Evolutionary conservation across 2,113 vertebrate species (phyloP).

Genomic region (Crocuta crocuta): DNA sequence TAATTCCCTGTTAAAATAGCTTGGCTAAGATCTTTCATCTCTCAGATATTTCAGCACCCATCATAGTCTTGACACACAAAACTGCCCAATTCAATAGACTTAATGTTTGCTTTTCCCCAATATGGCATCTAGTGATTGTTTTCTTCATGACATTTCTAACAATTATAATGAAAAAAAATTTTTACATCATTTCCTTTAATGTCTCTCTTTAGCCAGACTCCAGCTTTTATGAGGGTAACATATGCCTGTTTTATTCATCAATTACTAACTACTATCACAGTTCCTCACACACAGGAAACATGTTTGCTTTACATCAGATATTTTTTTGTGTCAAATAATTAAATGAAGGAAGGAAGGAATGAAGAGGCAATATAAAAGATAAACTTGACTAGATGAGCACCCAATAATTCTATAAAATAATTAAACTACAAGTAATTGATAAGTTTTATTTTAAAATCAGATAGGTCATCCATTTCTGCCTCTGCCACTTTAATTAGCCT

Average conservation of each 20-base stretch:
- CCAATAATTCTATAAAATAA: constrained; percentile 42
- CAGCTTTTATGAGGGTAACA: neutral
- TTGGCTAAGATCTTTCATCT: constrained; percentile 16
- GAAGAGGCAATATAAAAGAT: neutral
- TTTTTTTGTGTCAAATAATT: constrained; percentile 42
- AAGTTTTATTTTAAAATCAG: constrained; percentile 54
- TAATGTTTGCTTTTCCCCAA: neutral
- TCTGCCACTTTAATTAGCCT: constrained; percentile 28
- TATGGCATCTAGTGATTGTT: neutral
- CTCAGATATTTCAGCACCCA: neutral
- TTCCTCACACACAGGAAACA: neutral
- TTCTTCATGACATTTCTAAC: neutral
- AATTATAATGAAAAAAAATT: neutral
- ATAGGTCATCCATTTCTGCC: constrained; percentile 10
- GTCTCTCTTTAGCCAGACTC: neutral
- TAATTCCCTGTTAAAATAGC: neutral
- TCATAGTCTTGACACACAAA: neutral
- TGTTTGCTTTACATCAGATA: neutral
- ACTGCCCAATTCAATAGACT: neutral
- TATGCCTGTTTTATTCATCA: neutral
- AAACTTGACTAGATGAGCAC: neutral
- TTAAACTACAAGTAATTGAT: constrained; percentile 52
- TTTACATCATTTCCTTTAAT: neutral
- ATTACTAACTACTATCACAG: neutral
- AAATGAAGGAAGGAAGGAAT: neutral